Base-by-base conservation (phyloP, 2,888 invertebrate species). In the Cremastinae sp. region DNA sequence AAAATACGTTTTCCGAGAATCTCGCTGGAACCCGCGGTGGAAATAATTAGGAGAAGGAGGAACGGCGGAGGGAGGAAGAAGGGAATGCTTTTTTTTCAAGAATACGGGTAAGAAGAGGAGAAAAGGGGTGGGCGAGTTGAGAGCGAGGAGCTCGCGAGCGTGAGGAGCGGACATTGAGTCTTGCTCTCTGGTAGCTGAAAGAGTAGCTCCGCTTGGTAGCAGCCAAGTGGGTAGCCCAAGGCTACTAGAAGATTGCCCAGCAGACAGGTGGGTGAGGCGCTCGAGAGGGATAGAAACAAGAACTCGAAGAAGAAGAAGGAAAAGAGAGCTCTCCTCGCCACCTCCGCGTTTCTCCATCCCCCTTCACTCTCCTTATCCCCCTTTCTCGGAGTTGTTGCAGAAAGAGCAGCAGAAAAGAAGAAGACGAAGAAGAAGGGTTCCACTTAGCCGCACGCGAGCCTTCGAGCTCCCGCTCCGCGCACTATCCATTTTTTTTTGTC, bases 191-290 rank as follows among this genome's bases (percentile, higher is more conserved):
- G 88, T 87, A 86, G 87, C 88, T 73, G 83, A 83, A 87, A 84
- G 86, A 87, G 88, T 87, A 88, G 88, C 88, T 80, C 78, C 87
- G 84, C 81, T 56, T 89, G 87, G 88, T 88, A 89, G 89, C 88
- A 82, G 83, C 85, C 83, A 86, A 87, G 86, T 87, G 87, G 76
- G 88, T 87, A 89, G 89, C 89, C 89, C 87, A 86, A 88, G 89
- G 89, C 89, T 89, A 89, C 89, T 89, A 89, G 89, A 89, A 89
- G 89, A 89, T 89, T 89, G 88, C 88, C 61, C 89, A 86, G 86
- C 87, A 88, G 89, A 89, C 89, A 89, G 89, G 89, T 89, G 89
- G 89, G 88, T 88, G 87, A 87, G 86, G 85, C 85, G 72, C 72
- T 65, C 74, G 64, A 75, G 82, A 84, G 84, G 81, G 84, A 86